Base-by-base conservation (phyloP, 2,888 invertebrate species). In the Venusia cambrica region DNA sequence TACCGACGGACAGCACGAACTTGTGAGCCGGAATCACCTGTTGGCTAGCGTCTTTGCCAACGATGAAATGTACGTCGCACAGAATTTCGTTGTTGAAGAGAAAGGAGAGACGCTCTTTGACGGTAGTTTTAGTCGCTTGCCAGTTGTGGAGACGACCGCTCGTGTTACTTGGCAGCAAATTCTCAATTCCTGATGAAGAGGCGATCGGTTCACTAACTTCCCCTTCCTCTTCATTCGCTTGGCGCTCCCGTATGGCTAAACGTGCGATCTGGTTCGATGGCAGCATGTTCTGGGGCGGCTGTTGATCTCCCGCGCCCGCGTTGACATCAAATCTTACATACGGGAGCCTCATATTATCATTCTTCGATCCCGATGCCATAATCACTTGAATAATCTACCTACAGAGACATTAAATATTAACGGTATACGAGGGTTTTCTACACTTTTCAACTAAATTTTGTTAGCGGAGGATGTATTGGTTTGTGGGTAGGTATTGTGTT, bases 1-100 rank as follows among this genome's bases (percentile, higher is more conserved):
- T 94, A 1, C 95, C 94, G 4, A 94, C 92, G 0, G 94, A 93
- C 15, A 96, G 71, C 0, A 96, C 92, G 59, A 95, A 93, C 68
- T 91, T 93, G 56, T 94, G 94, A 0, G 95, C 95, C 1, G 94
- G 94, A 43, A 95, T 92, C 5, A 92, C 85, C 64, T 92, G 91
- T 44, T 90, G 89, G 40, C 89, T 89, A 0, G 87, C 88, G 22
- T 91, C 93, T 54, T 91, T 90, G 1, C 95, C 94, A 6, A 95
- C 94, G 17, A 93, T 84, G 57, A 95, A 95, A 56, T 91, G 92
- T 2, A 95, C 93, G 68, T 95, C 95, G 37, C 85, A 77, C 0
- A 88, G 54, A 12, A 88, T 73, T 62, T 88, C 88, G 40, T 85
- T 88, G 52, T 88, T 88, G 30, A 88, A 88, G 4, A 88, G 67